Conservation (phyloP, 1,140 invertebrate genomes). For the Condylostylus longicornis region DNA sequence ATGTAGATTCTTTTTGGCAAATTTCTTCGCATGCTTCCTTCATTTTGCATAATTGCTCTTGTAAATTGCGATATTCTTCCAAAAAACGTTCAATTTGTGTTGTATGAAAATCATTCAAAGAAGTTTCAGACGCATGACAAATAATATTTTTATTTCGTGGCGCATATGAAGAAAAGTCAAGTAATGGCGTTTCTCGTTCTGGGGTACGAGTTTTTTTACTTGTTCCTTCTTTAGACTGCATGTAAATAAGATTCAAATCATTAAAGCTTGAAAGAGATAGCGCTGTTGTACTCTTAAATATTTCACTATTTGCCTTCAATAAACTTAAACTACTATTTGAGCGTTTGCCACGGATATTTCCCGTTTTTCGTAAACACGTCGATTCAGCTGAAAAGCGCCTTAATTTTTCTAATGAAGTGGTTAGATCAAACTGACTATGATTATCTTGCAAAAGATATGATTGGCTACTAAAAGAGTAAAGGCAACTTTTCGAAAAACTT, state of each 20-base stretch:
- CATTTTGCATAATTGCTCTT: conserved; percentile 60
- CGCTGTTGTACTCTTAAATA: too few relatives aligned
- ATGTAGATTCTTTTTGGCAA: conserved; percentile 34
- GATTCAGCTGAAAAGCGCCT: conserved; percentile 27
- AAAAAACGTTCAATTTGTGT: conserved; percentile 59
- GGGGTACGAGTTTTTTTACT: conserved; percentile 7
- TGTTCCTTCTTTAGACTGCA: neutral
- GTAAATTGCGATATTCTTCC: conserved; percentile 56
- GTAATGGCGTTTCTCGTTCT: conserved; percentile 20
- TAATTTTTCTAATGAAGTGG: too few relatives aligned
- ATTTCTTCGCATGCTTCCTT: conserved; percentile 56
- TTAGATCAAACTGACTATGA: too few relatives aligned
- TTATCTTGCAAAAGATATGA: too few relatives aligned
- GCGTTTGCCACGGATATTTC: conserved; percentile 22
- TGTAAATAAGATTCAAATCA: too few relatives aligned
- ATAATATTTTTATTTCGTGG: too few relatives aligned
- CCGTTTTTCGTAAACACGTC: conserved; percentile 9
- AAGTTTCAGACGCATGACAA: too few relatives aligned
- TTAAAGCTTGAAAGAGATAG: too few relatives aligned
- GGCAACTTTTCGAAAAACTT: too few relatives aligned
- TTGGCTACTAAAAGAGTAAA: too few relatives aligned
- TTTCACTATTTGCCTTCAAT: conserved; percentile 12
- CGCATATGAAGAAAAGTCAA: conserved; percentile 25
- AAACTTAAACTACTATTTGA: conserved; percentile 29
- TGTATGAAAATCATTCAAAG: conserved; percentile 60